These are phyloP conservation scores for Chloropsis hardwickii DNA, from an alignment of 2,113 vertebrate genomes.

Conservation along the genomic window DNA sequence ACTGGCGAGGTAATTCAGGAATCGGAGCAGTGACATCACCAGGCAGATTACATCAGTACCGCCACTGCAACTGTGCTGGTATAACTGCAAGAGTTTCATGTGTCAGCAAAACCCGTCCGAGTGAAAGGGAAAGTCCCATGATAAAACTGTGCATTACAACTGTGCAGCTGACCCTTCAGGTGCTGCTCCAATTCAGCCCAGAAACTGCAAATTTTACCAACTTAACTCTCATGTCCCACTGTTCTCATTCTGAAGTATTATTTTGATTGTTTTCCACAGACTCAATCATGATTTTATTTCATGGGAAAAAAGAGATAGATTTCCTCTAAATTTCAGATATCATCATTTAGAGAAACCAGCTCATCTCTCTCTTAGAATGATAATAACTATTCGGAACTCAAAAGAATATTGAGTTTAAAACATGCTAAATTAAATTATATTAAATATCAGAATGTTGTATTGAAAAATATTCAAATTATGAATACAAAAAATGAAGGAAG, in stretches of 20 bases:
- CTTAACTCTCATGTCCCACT: not conserved
- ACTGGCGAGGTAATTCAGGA: accelerated
- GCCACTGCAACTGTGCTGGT: accelerated
- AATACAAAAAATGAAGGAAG: not conserved
- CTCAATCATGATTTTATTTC: not conserved
- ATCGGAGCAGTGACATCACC: accelerated
- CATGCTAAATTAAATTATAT: not conserved
- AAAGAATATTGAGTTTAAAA: not conserved
- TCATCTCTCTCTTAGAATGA: not conserved
- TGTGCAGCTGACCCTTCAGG: not conserved
- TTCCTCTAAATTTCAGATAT: not conserved
- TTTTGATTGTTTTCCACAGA: not conserved
- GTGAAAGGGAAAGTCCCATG: not conserved
- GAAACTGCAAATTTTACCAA: not conserved
- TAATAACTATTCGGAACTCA: not conserved
- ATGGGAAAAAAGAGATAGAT: not conserved
- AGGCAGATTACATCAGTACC: not conserved
- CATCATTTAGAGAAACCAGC: not conserved
- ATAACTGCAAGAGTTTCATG: not conserved
- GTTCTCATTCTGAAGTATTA: not conserved
- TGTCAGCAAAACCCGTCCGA: not conserved
- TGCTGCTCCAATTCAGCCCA: not conserved
- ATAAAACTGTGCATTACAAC: accelerated
- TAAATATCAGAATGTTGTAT: not conserved
- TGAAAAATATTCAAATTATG: not conserved